phyloP scores from a whole-genome alignment of 23 tunicate genomes.

The Halocynthia aurantium region DNA sequence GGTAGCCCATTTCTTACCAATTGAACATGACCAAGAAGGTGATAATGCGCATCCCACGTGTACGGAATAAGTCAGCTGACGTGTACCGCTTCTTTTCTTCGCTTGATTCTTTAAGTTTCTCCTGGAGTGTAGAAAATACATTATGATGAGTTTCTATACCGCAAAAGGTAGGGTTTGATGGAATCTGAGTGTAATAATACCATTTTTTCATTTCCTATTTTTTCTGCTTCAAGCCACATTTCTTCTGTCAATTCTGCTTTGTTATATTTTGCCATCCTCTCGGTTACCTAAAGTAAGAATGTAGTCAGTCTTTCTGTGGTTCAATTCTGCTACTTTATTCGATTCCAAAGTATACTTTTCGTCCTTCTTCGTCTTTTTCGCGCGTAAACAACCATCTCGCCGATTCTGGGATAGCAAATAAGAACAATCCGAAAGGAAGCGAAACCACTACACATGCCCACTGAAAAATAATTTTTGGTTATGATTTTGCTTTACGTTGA shows the following conservation, averaged over 20 bases:
- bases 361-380: conserved; percentile 39
- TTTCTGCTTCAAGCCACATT: conserved; percentile 36
- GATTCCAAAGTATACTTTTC: conserved; percentile 25
- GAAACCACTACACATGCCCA: conserved; percentile 25
- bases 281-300: conserved; percentile 3
- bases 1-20: conserved; percentile 26
- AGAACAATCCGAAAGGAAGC: conserved; percentile 43
- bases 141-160: too few relatives aligned
- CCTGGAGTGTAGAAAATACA: background rate
- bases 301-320: background rate
- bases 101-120: background rate
- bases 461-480: background rate
- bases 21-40: conserved; percentile 40
- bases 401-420: conserved; percentile 62
- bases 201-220: conserved; percentile 16
- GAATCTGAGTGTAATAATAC: background rate
- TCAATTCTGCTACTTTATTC: background rate
- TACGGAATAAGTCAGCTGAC: conserved; percentile 31
- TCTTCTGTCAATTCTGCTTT: conserved; percentile 22
- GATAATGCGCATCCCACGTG: conserved; percentile 34
- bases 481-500: too few relatives aligned
- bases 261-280: conserved; percentile 26
- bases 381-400: conserved; percentile 57
- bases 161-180: too few relatives aligned
- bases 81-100: conserved; percentile 19